A percentile compares a stretch with the other conserved stretches of the same genome.
Conservation (phyloP, 2,113 vertebrate species). For the Apeltes quadracus region DNA sequence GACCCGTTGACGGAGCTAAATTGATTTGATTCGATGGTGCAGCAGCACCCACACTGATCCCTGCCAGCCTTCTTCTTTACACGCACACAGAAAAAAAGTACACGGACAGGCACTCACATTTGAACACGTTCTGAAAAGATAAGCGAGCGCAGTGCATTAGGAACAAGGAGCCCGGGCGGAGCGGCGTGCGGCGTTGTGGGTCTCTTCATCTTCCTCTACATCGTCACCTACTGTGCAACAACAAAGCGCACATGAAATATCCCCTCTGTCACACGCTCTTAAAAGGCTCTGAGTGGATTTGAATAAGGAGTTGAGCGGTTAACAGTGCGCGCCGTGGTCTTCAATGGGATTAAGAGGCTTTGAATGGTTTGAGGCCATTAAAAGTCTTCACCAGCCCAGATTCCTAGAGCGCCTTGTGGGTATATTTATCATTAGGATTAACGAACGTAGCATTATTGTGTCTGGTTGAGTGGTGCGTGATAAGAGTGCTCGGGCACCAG, state of each 20-base stretch:
- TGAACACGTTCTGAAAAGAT: slow-evolving; percentile 14
- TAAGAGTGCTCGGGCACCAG: slow-evolving; percentile 62
- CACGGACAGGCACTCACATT: slow-evolving; percentile 13
- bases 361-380: slow-evolving; percentile 78
- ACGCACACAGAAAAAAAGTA: slow-evolving; percentile 16
- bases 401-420: slow-evolving; percentile 69
- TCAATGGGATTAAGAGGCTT: slow-evolving; percentile 80
- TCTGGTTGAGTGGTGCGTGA: slow-evolving; percentile 66
- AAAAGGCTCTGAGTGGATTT: slow-evolving; percentile 74
- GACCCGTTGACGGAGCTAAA: slow-evolving; percentile 49
- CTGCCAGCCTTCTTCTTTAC: slow-evolving; percentile 36
- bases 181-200: not conserved
- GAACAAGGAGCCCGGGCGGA: slow-evolving; percentile 2
- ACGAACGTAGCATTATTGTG: slow-evolving; percentile 68
- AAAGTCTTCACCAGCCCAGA: slow-evolving; percentile 68
- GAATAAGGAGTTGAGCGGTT: slow-evolving; percentile 75
- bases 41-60: slow-evolving; percentile 42
- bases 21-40: slow-evolving; percentile 65
- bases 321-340: slow-evolving; percentile 66
- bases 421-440: slow-evolving; percentile 81
- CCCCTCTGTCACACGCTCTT: slow-evolving; percentile 60
- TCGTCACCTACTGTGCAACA: slow-evolving; percentile 41
- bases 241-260: slow-evolving; percentile 53
- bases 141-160: slow-evolving; percentile 15
- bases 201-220: slow-evolving; percentile 23